Conservation (phyloP, 2,113 vertebrate genomes). For the Trinectes maculatus region DNA sequence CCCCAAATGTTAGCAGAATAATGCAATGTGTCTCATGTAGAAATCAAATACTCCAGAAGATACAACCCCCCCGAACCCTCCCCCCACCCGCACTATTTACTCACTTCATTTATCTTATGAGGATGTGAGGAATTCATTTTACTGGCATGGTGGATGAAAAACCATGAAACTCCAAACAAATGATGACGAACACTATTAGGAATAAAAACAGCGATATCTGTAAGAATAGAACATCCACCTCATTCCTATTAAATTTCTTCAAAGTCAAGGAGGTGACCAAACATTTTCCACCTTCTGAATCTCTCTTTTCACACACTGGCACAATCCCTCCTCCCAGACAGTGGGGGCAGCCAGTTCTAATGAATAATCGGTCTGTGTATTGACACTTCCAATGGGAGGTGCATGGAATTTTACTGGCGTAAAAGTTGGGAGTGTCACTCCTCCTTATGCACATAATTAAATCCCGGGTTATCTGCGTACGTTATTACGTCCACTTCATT, state of each 20-base stretch:
- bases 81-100: background rate
- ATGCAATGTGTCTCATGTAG: conserved; percentile 10
- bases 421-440: conserved; percentile 26
- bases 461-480: conserved; percentile 2
- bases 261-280: conserved; percentile 1
- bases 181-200: too few species aligned
- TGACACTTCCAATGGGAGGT: conserved; percentile 39
- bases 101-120: conserved; percentile 16
- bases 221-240: background rate
- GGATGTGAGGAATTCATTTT: conserved; percentile 39
- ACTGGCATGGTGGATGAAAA: conserved; percentile 29
- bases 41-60: background rate
- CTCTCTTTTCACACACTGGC: conserved; percentile 7
- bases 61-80: background rate
- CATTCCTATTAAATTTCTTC: conserved; percentile 9
- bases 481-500: conserved; percentile 1
- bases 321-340: background rate
- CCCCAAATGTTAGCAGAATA: conserved; percentile 23
- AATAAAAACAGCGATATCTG: too few species aligned
- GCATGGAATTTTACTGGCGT: conserved; percentile 52
- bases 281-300: conserved; percentile 6
- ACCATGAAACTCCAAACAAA: conserved; percentile 64
- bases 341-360: background rate
- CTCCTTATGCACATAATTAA: conserved; percentile 31
- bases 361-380: conserved; percentile 17